Evolutionary conservation across 2,888 invertebrate species (phyloP), one percentile per base, ranked within the genome.

Genomic region (Nasonia oneida): DNA sequence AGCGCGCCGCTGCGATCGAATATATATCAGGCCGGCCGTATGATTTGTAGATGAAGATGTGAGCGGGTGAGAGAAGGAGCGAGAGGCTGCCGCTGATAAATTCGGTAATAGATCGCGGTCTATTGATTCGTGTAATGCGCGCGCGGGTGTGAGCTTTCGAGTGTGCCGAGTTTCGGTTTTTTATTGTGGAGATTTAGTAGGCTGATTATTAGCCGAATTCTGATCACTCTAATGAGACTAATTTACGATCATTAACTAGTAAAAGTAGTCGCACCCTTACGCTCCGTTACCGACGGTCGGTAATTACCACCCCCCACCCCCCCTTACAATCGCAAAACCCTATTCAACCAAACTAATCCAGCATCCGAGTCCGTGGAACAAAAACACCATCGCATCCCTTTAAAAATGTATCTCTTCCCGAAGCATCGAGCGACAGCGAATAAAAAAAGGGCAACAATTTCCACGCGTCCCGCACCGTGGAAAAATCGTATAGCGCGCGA

Each of bases 1-100:
- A 12, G 8, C 23, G 23, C 57, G 6, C 23, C 29, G 6, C 42
- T 50, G 39, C 37, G 57, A 50, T 18, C 42, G 47, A 42, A 74
- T 37, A 76, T 76, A 76, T 76, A 57, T 71, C 37, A 4, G 37
- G 6, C 4, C 73, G 23, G 29, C 23, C 53, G 83, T 70, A 83
- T 83, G 76, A 83, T 83, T 83, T 83, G 83, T 71, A 83, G 83
- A 83, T 83, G 83, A 77, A 70, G 53, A 64, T 33, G 71, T 71
- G 39, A 18, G 5, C 37, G 57, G n/a, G n/a, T 5, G 57, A 61
- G 57, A 18, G 18, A 2, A 37, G 37, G 57, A 57, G 15, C 14
- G 53, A 18, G 15, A 53, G 53, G 15, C 18, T 78, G 80, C 39
- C 33, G 47, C 53, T 29, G 81, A 42, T 42, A 73, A 81, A 73